These are phyloP conservation scores for Eira barbara DNA, from an alignment of 2,113 vertebrate genomes.

Conservation along the genomic window DNA sequence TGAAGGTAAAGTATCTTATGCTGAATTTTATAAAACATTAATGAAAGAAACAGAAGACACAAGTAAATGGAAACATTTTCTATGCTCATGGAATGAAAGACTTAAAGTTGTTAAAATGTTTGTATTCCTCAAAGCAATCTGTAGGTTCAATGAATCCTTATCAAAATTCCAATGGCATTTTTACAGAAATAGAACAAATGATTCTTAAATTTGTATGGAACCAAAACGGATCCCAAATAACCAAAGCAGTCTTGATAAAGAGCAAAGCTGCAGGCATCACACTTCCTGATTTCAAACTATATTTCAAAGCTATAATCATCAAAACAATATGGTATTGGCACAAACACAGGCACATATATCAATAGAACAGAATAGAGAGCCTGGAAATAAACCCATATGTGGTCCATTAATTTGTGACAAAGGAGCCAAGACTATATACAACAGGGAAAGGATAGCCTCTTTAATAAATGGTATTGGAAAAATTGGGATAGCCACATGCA, in stretches of 20 bases:
- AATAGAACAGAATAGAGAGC: neutral
- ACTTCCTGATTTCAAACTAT: neutral
- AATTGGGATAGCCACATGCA: neutral
- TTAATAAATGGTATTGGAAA: neutral
- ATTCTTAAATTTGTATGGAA: neutral
- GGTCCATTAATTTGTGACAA: neutral
- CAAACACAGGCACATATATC: neutral
- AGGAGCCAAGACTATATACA: neutral
- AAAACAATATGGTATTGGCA: neutral
- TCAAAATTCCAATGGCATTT: neutral
- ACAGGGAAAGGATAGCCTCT: neutral
- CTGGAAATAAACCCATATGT: neutral
- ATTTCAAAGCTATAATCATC: neutral
- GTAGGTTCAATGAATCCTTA: neutral
- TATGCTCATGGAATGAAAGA: neutral
- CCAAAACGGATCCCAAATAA: neutral
- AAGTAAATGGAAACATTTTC: neutral
- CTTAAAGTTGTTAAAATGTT: neutral
- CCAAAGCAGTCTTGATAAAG: neutral
- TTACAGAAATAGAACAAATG: neutral
- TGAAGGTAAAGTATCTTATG: neutral
- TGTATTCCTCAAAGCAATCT: neutral
- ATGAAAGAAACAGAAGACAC: neutral
- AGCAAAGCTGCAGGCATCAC: neutral
- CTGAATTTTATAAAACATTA: neutral